Evolutionary conservation across 2,113 vertebrate species (phyloP).

Genomic region (Onychorhynchus coronatus): DNA sequence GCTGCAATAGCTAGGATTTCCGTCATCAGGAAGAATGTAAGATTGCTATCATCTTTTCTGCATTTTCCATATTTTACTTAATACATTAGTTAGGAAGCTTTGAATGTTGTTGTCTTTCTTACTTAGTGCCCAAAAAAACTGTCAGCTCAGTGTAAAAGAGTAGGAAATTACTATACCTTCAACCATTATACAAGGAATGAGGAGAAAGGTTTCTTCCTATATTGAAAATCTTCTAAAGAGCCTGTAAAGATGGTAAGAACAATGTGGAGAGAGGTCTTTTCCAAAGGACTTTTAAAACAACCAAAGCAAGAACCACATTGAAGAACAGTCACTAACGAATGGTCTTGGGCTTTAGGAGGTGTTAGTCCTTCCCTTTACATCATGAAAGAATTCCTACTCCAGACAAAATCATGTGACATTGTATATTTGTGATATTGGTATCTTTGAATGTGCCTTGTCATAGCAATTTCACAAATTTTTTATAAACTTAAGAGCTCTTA

Average conservation of each 20-base stretch:
- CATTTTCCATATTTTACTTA: neutral
- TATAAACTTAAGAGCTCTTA: neutral
- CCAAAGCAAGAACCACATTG: neutral
- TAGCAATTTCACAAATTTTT: neutral
- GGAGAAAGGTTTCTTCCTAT: neutral
- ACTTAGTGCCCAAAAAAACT: neutral
- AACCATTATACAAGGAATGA: neutral
- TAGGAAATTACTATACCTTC: neutral
- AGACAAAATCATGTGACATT: neutral
- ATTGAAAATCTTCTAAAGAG: neutral
- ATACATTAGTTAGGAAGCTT: neutral
- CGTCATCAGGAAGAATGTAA: neutral
- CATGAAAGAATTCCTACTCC: neutral
- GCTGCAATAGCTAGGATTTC: neutral
- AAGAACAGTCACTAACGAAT: neutral
- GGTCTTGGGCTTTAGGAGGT: neutral
- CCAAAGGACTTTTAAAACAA: neutral
- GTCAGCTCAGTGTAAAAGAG: neutral
- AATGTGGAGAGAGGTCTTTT: neutral
- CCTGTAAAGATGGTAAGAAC: neutral
- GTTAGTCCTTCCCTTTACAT: neutral
- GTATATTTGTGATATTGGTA: neutral
- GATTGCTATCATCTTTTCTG: neutral
- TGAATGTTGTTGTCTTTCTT: neutral
- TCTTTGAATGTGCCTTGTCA: neutral